Conservation (phyloP, 1,140 invertebrate genomes). For the Phocides pigmalion region DNA sequence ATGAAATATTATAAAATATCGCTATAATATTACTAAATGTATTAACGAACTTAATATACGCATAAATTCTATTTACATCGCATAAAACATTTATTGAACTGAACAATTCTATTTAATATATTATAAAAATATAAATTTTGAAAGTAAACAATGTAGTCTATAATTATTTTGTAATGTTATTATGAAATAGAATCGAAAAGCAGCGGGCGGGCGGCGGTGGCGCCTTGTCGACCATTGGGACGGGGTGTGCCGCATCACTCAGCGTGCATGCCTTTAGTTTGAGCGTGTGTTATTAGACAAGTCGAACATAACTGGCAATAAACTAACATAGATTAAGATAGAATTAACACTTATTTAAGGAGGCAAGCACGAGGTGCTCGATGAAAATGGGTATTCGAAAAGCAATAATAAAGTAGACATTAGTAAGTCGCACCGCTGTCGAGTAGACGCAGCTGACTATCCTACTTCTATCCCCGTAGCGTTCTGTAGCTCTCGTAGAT, state of each 20-base stretch:
- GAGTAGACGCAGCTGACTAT: conserved; percentile 68
- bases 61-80: too few species aligned
- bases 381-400: conserved; percentile 80
- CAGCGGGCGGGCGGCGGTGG: conserved; percentile 51
- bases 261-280: conserved; percentile 74
- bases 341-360: conserved; percentile 60
- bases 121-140: too few species aligned
- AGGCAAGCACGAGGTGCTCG: conserved; percentile 76
- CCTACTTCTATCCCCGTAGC: conserved; percentile 54
- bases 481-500: conserved; percentile 58
- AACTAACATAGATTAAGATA: conserved; percentile 73
- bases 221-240: conserved; percentile 51
- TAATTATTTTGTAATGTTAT: too few species aligned
- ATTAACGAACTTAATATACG: too few species aligned
- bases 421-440: conserved; percentile 77
- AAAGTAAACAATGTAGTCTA: too few species aligned
- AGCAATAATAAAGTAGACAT: conserved; percentile 81
- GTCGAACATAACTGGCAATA: conserved; percentile 77
- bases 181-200: neutral
- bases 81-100: too few species aligned
- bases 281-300: conserved; percentile 70
- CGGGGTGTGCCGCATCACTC: conserved; percentile 57
- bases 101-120: too few species aligned
- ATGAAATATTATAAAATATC: too few species aligned
- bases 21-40: too few species aligned